Percentiles rank a stretch among this genome's conserved stretches.
phyloP scores from a whole-genome alignment of 2,113 vertebrate genomes.

The Platysternon megacephalum region DNA sequence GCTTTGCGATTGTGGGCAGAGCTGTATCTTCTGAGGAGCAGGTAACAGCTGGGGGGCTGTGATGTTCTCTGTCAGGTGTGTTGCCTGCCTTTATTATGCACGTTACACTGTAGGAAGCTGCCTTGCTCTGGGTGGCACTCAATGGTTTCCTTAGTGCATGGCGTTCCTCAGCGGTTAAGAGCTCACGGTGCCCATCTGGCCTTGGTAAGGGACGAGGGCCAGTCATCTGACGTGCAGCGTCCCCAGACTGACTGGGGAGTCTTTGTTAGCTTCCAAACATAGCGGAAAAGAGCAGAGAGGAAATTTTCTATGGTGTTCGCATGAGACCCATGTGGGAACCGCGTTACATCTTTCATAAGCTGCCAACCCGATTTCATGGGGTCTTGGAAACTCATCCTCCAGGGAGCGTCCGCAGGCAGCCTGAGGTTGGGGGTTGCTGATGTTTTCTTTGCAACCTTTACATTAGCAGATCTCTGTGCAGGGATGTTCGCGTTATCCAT shows the following conservation, averaged over 20 bases:
- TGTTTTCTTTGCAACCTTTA: background rate
- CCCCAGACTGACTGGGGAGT: background rate
- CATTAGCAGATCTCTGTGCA: background rate
- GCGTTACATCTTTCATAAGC: slow-evolving; percentile 14
- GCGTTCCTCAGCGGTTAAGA: background rate
- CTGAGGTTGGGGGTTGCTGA: background rate
- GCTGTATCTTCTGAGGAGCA: background rate
- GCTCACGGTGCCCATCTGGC: too few relatives aligned
- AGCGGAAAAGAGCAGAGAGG: too few relatives aligned
- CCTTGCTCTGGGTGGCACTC: background rate
- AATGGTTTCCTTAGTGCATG: background rate
- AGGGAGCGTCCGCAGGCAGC: background rate
- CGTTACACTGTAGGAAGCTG: background rate
- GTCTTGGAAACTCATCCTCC: background rate
- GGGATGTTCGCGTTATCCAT: background rate
- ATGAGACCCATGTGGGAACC: background rate
- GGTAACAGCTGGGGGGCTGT: background rate
- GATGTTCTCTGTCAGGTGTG: background rate
- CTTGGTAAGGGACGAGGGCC: background rate
- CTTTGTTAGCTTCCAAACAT: background rate
- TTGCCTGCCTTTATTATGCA: background rate
- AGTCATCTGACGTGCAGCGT: background rate
- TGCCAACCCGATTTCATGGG: slow-evolving; percentile 22
- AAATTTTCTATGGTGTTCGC: background rate
- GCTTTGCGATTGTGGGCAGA: background rate